A percentile compares a stretch with the other conserved stretches of the same genome.
Evolutionary conservation across 2,797 vertebrate genomes (phyloP).

Genomic region (Sorex maritimensis): DNA sequence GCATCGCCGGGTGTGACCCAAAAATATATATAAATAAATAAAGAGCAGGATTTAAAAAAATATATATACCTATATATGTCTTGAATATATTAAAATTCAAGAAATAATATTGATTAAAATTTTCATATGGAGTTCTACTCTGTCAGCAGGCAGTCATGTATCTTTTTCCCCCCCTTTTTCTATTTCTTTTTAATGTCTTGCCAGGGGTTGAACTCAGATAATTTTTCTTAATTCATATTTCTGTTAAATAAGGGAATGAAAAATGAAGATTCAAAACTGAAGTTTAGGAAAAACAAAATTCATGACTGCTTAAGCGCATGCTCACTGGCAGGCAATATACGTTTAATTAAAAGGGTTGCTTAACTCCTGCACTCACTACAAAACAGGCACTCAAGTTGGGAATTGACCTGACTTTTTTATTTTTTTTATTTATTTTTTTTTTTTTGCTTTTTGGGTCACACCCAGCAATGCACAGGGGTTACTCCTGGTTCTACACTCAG

Average conservation of each 20-base stretch:
- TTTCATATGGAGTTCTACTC: constrained; percentile 36
- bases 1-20: too few relatives aligned
- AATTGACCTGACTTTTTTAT: neutral
- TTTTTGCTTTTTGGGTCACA: too few relatives aligned
- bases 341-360: constrained; percentile 19
- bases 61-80: too few relatives aligned
- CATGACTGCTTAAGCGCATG: neutral
- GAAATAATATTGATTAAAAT: constrained; percentile 26
- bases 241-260: constrained; percentile 20
- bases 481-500: too few relatives aligned
- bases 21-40: too few relatives aligned
- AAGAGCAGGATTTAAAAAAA: too few relatives aligned
- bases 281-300: constrained; percentile 58
- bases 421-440: neutral
- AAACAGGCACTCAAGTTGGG: neutral
- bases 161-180: neutral
- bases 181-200: too few relatives aligned
- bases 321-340: neutral
- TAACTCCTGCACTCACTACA: constrained; percentile 27
- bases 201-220: too few relatives aligned
- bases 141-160: neutral
- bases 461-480: too few relatives aligned
- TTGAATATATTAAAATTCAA: constrained; percentile 24
- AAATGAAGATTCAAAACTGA: neutral
- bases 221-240: constrained; percentile 18